These are phyloP conservation scores for Miltochrista miniata DNA, from an alignment of 2,888 invertebrate genomes.

Conservation along the genomic window DNA sequence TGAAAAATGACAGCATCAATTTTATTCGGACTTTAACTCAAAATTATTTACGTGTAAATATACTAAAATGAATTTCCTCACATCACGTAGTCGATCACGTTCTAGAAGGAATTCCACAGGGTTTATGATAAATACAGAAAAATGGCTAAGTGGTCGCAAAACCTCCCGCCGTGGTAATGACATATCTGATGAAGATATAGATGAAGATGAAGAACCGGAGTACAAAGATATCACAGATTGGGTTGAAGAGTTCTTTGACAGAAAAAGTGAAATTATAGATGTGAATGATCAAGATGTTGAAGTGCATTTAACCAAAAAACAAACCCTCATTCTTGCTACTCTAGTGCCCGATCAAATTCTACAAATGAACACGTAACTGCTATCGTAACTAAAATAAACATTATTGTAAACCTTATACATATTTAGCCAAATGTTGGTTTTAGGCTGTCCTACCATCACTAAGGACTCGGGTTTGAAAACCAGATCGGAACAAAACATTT, in stretches of 20 bases:
- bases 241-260: constrained; percentile 66
- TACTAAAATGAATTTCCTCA: constrained; percentile 65
- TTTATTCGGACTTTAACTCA: constrained; percentile 27
- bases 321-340: constrained; percentile 78
- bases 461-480: no score
- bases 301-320: constrained; percentile 70
- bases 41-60: constrained; percentile 45
- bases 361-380: constrained; percentile 64
- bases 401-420: not conserved
- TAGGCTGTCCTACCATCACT: no score
- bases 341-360: constrained; percentile 83
- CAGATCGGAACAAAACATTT: no score
- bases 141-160: constrained; percentile 60
- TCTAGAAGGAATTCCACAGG: constrained; percentile 57
- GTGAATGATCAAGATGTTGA: constrained; percentile 71
- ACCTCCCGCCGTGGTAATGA: constrained; percentile 46
- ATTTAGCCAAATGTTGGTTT: no score
- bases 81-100: constrained; percentile 51
- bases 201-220: constrained; percentile 59
- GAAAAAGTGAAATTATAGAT: constrained; percentile 54
- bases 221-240: constrained; percentile 60
- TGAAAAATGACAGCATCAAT: constrained; percentile 36
- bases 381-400: not conserved
- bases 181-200: constrained; percentile 48
- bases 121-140: constrained; percentile 54